Percentiles rank a stretch among this genome's conserved stretches.
Evolutionary conservation across 2,797 vertebrate species (phyloP).

Genomic region (Meda fulgida): DNA sequence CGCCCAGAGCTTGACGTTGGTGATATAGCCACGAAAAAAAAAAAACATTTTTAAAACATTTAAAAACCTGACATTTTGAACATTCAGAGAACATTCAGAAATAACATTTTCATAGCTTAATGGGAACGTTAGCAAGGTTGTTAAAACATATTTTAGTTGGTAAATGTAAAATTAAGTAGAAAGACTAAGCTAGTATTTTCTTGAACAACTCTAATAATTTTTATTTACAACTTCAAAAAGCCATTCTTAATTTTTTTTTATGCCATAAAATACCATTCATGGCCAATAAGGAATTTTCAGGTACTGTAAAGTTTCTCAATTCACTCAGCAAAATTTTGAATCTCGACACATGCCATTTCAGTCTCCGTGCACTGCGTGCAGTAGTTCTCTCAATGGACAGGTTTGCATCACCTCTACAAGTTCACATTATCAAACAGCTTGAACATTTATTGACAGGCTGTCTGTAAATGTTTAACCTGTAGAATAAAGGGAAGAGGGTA

Average conservation of each 20-base stretch:
- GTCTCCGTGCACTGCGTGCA: background rate
- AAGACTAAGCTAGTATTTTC: background rate
- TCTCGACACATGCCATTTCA: constrained; percentile 4
- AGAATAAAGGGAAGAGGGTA: constrained; percentile 52
- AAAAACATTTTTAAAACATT: too few species aligned
- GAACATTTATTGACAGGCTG: constrained; percentile 62
- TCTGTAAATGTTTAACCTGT: constrained; percentile 61
- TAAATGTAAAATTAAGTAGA: background rate
- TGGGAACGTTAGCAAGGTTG: too few species aligned
- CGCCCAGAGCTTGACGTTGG: too few species aligned
- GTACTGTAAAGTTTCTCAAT: background rate
- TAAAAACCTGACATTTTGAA: too few species aligned
- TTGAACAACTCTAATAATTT: background rate
- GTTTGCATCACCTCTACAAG: constrained; percentile 60
- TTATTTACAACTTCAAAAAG: too few species aligned
- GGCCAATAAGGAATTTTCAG: background rate
- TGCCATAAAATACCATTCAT: background rate
- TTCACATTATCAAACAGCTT: constrained; percentile 58
- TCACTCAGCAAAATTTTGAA: background rate
- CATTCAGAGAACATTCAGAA: too few species aligned
- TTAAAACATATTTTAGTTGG: background rate
- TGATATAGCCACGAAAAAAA: too few species aligned
- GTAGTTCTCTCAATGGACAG: constrained; percentile 23
- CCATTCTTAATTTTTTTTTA: background rate
- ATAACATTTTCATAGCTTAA: too few species aligned